These are phyloP conservation scores for Julus scanicus DNA, from an alignment of 2,888 invertebrate genomes.

Conservation along the genomic window DNA sequence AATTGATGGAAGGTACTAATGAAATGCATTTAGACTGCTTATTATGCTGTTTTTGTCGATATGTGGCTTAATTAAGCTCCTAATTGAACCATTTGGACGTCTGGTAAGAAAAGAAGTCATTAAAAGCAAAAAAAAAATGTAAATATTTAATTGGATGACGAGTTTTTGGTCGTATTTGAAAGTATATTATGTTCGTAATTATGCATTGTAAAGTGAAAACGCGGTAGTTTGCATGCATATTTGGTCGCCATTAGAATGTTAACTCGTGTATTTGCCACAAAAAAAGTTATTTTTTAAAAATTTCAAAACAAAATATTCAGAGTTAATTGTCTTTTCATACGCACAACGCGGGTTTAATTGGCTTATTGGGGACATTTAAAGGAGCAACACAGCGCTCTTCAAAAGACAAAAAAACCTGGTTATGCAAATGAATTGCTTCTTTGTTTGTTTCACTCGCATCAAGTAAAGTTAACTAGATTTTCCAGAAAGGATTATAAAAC, in stretches of 20 bases:
- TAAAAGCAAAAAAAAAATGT: not conserved
- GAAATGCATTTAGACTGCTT: not conserved
- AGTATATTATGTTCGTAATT: not conserved
- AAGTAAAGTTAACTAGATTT: no score
- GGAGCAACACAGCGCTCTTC: not conserved
- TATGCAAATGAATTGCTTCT: not conserved
- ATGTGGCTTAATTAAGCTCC: not conserved
- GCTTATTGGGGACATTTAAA: not conserved
- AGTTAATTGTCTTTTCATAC: not conserved
- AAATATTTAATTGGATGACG: not conserved
- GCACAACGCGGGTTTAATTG: not conserved
- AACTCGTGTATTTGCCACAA: not conserved
- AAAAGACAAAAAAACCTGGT: not conserved
- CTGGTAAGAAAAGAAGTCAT: not conserved
- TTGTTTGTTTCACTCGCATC: not conserved
- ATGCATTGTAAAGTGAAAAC: not conserved
- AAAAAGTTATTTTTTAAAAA: not conserved
- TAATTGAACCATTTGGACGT: not conserved
- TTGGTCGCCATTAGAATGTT: not conserved
- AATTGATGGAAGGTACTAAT: not conserved
- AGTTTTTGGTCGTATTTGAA: not conserved
- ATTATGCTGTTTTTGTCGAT: not conserved
- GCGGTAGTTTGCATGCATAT: not conserved
- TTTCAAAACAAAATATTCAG: not conserved
- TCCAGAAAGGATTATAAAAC: no score